Evolutionary conservation across 1,140 invertebrate species (phyloP).

Genomic region (Druon quercuslanigerum): DNA sequence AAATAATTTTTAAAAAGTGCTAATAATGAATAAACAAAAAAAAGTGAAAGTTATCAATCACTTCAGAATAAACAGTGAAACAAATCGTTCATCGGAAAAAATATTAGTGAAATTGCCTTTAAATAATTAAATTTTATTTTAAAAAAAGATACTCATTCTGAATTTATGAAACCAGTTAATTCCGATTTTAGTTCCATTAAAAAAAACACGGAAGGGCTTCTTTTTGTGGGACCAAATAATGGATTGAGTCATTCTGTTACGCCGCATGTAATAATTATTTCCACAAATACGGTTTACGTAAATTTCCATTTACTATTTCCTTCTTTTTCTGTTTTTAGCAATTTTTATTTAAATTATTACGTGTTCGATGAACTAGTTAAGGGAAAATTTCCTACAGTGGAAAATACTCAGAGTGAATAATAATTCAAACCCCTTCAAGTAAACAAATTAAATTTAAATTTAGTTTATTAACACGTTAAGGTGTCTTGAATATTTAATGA

Average conservation of each 20-base stretch:
- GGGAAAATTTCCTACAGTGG: too few relatives aligned
- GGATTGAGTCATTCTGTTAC: slow-evolving; percentile 14
- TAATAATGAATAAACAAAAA: neutral
- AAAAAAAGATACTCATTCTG: neutral
- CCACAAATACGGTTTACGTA: slow-evolving; percentile 5
- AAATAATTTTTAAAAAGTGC: neutral
- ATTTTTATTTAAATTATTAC: neutral
- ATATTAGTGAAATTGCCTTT: neutral
- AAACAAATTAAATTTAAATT: too few relatives aligned
- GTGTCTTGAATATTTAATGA: too few relatives aligned
- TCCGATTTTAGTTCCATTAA: neutral
- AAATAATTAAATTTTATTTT: neutral
- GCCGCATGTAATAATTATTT: slow-evolving; percentile 17
- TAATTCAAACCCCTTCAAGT: too few relatives aligned
- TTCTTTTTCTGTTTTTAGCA: too few relatives aligned
- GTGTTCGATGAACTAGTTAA: neutral
- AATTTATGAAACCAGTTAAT: neutral
- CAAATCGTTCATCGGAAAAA: neutral
- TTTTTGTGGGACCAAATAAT: neutral
- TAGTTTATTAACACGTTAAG: too few relatives aligned
- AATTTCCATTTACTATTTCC: neutral
- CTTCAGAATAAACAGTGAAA: neutral
- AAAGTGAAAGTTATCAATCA: neutral
- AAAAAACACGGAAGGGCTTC: neutral
- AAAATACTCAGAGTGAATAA: too few relatives aligned